Evolutionary conservation across 2,888 invertebrate genomes (phyloP), one percentile per base, ranked within the genome.

Genomic region (Tridacna gigas): DNA sequence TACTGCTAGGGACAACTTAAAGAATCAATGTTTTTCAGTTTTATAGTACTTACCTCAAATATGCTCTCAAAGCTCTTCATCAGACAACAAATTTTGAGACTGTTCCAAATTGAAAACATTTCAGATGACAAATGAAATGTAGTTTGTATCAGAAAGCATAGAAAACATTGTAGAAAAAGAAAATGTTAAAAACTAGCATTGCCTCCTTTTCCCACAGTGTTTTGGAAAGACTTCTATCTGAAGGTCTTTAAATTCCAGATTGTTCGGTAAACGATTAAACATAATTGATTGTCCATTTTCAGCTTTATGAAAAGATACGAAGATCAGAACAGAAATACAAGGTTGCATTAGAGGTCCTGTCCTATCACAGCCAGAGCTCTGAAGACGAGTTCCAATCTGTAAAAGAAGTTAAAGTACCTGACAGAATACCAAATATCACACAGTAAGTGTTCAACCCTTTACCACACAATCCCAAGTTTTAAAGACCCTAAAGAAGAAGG

Each of bases 281-380:
- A 37, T 37, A 37, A 7, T 7, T 37, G 7, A 37, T 37, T 37
- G 37, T 51, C 22, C 2, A 45, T 71, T 80, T 91, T 15, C 86
- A 95, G 94, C 95, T 98, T 0, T 97, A 97, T 92, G 97, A 97
- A 91, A 97, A 97, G 94, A 97, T 98, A 25, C 96, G 96, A 85
- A 96, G 97, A 75, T 97, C 97, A 0, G 97, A 98, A 92, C 97
- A 97, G 93, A 97, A 97, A 93, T 97, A 97, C 94, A 95, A 95
- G 82, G 95, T 98, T 2, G 97, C 97, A 0, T 94, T 98, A 66
- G 97, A 98, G 94, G 97, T 98, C 0, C 94, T 98, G 7, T 97
- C 97, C 88, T 97, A 97, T 92, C 97, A 98, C 94, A 97, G 97
- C 91, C 97, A 97, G 3, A 97, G 97, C 92, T 96, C 96, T 11